Conservation (phyloP, 1,140 invertebrate genomes). For the Pseudomyrmex pallidus region DNA sequence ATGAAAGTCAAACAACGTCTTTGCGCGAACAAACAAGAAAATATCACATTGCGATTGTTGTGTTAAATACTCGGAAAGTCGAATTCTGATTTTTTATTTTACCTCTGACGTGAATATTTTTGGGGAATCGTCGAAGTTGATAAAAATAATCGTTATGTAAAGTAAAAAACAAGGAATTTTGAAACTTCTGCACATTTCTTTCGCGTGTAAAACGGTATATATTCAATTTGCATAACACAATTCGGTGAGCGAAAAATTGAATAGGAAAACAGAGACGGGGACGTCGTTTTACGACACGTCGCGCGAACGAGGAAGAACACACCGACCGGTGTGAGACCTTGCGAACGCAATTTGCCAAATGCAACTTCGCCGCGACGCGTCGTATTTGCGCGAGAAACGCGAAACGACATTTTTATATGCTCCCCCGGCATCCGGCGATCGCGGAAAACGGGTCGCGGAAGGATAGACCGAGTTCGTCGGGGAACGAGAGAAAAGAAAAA, state of each 20-base stretch:
- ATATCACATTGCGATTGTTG: too few species aligned
- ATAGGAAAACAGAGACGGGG: not conserved
- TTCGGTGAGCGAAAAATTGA: not conserved
- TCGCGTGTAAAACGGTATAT: not conserved
- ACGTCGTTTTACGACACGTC: conserved; percentile 22
- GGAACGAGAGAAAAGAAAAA: not conserved
- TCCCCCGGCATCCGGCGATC: not conserved
- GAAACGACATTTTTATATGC: conserved; percentile 22
- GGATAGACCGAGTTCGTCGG: not conserved
- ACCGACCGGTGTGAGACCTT: not conserved
- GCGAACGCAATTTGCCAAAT: conserved; percentile 31
- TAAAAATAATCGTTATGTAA: not conserved
- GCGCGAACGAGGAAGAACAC: not conserved
- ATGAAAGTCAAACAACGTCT: too few species aligned
- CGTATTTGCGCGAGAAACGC: conserved; percentile 2
- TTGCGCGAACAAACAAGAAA: too few species aligned
- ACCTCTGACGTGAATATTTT: too few species aligned
- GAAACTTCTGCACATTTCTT: conserved; percentile 2
- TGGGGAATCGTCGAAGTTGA: not conserved
- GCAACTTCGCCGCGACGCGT: not conserved
- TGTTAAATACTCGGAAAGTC: too few species aligned
- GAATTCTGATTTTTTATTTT: too few species aligned
- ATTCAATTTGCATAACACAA: conserved; percentile 18
- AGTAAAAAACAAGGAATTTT: not conserved
- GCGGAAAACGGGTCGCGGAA: not conserved